A percentile compares a stretch with the other conserved stretches of the same genome.
These are phyloP conservation scores for Silurus asotus DNA, from an alignment of 2,113 vertebrate genomes.

Conservation along the genomic window DNA sequence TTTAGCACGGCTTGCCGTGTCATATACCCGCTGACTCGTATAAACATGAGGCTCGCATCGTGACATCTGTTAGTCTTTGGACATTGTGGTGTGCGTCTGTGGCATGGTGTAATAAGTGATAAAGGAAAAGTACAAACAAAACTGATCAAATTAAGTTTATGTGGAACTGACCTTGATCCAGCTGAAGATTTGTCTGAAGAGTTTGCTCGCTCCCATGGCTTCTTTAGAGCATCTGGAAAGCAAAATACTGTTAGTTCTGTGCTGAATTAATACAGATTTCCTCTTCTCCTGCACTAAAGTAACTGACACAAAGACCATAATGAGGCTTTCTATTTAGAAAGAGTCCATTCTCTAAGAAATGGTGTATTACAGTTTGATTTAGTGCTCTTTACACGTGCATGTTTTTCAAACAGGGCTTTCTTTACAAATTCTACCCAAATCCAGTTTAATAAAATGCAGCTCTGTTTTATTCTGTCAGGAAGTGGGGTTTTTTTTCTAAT, in stretches of 20 bases:
- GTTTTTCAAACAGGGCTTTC: not conserved
- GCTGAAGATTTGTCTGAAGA: conserved; percentile 92
- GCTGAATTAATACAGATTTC: not conserved
- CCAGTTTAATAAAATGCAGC: not conserved
- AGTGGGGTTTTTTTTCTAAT: not conserved
- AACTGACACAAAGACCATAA: not conserved
- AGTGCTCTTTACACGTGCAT: not conserved
- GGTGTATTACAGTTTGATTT: not conserved
- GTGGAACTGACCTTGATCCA: conserved; percentile 84
- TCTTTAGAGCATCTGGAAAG: conserved; percentile 85
- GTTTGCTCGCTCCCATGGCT: conserved; percentile 97
- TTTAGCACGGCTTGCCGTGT: not conserved
- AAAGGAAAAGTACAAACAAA: not conserved
- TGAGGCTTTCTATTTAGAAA: not conserved
- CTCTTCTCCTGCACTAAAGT: too few species aligned
- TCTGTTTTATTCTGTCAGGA: not conserved
- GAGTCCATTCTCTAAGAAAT: not conserved
- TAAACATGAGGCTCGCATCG: not conserved
- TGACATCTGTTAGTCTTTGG: not conserved
- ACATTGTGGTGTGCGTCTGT: not conserved
- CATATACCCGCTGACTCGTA: not conserved
- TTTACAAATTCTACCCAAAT: too few species aligned
- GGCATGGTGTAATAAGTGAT: not conserved
- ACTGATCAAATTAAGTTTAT: not conserved
- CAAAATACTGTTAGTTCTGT: not conserved